Conservation (phyloP, 2,888 invertebrate genomes). For the Gastrophysa polygoni region DNA sequence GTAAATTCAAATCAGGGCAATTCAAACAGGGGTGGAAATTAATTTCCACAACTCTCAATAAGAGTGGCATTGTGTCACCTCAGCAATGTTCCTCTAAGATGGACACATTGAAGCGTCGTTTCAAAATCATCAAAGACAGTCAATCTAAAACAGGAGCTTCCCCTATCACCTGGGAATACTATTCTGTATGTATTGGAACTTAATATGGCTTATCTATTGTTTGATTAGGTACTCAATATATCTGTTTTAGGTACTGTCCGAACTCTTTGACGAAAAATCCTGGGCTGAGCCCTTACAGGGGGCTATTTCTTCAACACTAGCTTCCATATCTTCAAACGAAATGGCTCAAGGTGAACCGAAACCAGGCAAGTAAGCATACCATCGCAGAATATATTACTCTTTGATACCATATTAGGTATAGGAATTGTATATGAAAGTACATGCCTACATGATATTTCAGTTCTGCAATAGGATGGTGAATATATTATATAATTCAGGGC, state of each 20-base stretch:
- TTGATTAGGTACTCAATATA: no score
- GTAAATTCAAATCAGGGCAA: neutral
- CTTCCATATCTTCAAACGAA: neutral
- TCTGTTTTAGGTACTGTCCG: no score
- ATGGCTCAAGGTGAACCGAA: neutral
- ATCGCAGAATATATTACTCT: neutral
- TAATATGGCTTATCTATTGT: no score
- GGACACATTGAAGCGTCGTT: constrained; percentile 2
- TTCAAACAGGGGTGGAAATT: neutral
- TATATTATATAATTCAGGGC: no score
- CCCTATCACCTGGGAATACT: neutral
- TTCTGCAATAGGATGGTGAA: no score
- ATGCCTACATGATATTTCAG: no score
- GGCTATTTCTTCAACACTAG: neutral
- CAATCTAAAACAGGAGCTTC: neutral
- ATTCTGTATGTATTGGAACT: no score
- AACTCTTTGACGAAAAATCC: no score
- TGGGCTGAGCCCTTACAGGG: no score
- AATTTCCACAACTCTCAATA: neutral
- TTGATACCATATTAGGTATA: neutral
- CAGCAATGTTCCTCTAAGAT: constrained; percentile 7
- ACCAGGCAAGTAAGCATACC: neutral
- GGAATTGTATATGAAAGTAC: neutral
- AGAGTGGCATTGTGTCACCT: constrained; percentile 1
- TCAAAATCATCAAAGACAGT: constrained; percentile 1